These are phyloP conservation scores for Gymnogyps californianus DNA, from an alignment of 2,113 vertebrate species.

Conservation along the genomic window DNA sequence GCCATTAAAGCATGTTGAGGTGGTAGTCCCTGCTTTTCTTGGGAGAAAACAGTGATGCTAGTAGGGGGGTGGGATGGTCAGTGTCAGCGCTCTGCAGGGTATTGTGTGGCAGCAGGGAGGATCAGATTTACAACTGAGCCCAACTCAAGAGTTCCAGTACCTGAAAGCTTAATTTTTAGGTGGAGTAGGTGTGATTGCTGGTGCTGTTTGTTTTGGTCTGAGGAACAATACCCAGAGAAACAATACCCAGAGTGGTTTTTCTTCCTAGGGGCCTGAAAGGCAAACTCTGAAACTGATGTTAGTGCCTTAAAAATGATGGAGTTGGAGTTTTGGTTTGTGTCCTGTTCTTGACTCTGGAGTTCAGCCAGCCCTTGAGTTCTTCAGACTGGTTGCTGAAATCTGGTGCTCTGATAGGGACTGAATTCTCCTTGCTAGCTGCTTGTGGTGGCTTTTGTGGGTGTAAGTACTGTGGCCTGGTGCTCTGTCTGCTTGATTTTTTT, in stretches of 20 bases:
- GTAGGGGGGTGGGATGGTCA: not conserved
- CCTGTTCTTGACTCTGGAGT: not conserved
- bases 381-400: not conserved
- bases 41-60: not conserved
- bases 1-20: not conserved
- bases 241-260: rapidly evolving
- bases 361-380: not conserved
- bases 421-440: not conserved
- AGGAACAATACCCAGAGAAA: not conserved
- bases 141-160: not conserved
- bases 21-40: not conserved
- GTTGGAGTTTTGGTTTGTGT: not conserved
- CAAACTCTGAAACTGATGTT: not conserved
- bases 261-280: not conserved
- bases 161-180: not conserved
- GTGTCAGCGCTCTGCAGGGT: not conserved
- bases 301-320: rapidly evolving
- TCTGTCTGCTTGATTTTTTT: not conserved
- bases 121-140: not conserved
- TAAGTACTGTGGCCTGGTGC: not conserved
- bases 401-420: not conserved
- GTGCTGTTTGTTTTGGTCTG: not conserved
- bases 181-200: not conserved
- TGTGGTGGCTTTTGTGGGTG: not conserved
- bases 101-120: not conserved